phyloP scores from a whole-genome alignment of 2,797 vertebrate genomes.

The Emys orbicularis region DNA sequence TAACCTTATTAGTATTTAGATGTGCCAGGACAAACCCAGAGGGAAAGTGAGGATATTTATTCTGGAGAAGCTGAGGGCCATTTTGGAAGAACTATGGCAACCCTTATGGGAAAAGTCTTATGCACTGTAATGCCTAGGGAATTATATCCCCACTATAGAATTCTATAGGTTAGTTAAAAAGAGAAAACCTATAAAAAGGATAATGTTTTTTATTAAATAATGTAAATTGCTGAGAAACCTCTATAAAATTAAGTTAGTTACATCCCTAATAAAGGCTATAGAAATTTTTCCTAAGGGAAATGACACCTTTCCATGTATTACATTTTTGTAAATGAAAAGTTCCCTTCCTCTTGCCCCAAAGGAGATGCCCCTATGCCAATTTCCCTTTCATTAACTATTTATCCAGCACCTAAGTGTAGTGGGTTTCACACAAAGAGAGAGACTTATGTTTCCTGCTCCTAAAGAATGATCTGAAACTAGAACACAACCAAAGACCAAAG shows the following conservation, averaged over 20 bases:
- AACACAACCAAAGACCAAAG: background rate
- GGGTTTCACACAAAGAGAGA: fast-evolving
- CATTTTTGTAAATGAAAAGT: background rate
- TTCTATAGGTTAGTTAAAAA: background rate
- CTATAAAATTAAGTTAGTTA: background rate
- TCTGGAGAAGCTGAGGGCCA: background rate
- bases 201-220: background rate
- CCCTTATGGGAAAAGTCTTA: background rate
- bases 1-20: slow-evolving; percentile 3
- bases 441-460: background rate
- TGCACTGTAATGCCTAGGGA: background rate
- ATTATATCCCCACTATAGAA: background rate
- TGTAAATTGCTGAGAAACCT: background rate
- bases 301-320: background rate
- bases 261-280: background rate
- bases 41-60: background rate
- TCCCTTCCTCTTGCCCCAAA: background rate
- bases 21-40: slow-evolving; percentile 16
- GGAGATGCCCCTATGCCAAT: background rate
- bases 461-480: background rate
- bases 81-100: background rate
- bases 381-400: background rate
- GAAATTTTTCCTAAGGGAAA: slow-evolving; percentile 36
- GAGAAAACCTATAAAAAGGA: background rate
- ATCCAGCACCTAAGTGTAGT: background rate